Percentiles rank a stretch among this genome's conserved stretches.
These are phyloP conservation scores for Catostylus mosaicus DNA, from an alignment of 30 jellyfish, hydroid and myxozoan genomes.

Conservation along the genomic window DNA sequence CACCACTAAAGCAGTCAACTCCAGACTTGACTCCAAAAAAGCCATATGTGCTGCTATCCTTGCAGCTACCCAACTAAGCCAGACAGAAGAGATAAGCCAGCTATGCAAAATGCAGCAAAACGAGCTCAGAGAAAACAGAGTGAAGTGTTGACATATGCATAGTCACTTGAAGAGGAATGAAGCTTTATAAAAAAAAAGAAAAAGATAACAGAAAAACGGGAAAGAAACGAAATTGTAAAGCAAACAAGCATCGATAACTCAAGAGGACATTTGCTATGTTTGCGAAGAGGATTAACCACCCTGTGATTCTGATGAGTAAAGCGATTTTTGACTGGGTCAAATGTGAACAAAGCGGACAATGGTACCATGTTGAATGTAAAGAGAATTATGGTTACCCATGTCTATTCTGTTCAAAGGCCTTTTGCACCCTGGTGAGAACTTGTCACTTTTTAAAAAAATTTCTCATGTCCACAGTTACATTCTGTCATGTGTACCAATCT, in stretches of 20 bases:
- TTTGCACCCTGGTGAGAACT: too few relatives aligned
- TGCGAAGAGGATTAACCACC: conserved; percentile 45
- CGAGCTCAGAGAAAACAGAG: conserved; percentile 27
- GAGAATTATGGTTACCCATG: conserved; percentile 30
- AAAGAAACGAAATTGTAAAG: background rate
- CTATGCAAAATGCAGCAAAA: conserved; percentile 17
- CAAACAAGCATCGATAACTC: background rate
- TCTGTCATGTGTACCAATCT: too few relatives aligned
- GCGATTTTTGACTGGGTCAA: conserved; percentile 31
- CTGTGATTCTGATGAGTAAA: conserved; percentile 28
- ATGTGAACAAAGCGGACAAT: conserved; percentile 26
- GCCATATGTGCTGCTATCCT: conserved; percentile 43
- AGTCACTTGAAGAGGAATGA: conserved; percentile 17
- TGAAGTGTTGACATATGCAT: conserved; percentile 12
- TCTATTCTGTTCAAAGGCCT: too few relatives aligned
- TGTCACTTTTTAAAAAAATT: too few relatives aligned
- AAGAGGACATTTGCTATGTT: conserved; percentile 29
- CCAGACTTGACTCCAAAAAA: conserved; percentile 21
- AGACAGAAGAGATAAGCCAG: conserved; percentile 14
- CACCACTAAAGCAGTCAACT: background rate
- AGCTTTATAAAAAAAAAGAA: background rate
- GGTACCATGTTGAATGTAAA: conserved; percentile 49
- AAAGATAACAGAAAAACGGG: background rate
- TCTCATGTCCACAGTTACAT: too few relatives aligned
- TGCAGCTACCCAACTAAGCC: conserved; percentile 29